These are phyloP conservation scores for Myiotriccus ornatus DNA, from an alignment of 2,797 vertebrate genomes.

Conservation along the genomic window DNA sequence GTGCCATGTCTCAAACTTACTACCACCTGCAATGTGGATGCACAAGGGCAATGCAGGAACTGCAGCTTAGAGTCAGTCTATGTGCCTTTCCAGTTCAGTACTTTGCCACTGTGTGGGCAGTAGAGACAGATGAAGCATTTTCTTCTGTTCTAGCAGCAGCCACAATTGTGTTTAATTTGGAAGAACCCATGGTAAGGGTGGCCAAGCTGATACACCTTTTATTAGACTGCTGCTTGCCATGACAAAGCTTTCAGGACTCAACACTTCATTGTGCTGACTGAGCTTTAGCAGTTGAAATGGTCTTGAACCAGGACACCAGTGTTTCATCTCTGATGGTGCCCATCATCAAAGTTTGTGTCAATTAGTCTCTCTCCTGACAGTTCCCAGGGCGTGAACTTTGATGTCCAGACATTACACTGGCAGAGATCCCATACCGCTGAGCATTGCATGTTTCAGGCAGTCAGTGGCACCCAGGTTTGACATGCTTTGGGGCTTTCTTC, in stretches of 20 bases:
- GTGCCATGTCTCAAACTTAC: fast-evolving
- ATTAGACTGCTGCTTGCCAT: neutral
- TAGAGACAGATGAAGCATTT: neutral
- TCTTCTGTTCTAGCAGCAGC: neutral
- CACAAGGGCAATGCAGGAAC: neutral
- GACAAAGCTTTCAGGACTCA: neutral
- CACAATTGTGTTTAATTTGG: neutral
- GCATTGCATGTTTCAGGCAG: neutral
- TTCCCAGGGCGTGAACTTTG: neutral
- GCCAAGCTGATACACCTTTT: neutral
- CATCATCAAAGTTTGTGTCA: neutral
- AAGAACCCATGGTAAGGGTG: neutral
- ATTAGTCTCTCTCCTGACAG: neutral
- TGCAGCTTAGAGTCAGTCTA: neutral
- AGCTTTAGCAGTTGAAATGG: neutral
- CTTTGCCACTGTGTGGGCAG: neutral
- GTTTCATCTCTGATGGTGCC: neutral
- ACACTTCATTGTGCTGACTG: neutral
- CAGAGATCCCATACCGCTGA: neutral
- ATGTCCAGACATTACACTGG: neutral
- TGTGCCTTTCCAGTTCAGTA: neutral
- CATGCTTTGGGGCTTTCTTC: neutral
- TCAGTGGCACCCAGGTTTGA: neutral
- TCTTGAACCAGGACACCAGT: neutral
- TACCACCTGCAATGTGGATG: neutral